Evolutionary conservation across 2,113 vertebrate species (phyloP).

Genomic region (Gnathonemus echidnorhynchus): DNA sequence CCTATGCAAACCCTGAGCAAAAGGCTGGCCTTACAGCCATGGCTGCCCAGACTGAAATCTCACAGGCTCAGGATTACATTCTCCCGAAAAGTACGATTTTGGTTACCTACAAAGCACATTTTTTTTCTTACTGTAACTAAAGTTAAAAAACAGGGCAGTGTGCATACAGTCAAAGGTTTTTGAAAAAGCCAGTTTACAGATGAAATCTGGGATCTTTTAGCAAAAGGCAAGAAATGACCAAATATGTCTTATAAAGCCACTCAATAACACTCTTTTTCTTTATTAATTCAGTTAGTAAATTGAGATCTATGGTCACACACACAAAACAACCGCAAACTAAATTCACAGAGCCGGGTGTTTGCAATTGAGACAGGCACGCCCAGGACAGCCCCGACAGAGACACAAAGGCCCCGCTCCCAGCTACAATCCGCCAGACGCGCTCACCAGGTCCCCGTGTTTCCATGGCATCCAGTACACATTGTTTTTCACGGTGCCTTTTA

Average conservation of each 20-base stretch:
- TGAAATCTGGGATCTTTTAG: not conserved
- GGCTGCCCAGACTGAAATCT: conserved; percentile 32
- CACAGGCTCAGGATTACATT: conserved; percentile 36
- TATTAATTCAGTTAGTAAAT: not conserved
- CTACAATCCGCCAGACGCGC: not conserved
- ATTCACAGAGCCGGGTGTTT: not conserved
- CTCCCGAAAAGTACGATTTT: conserved; percentile 18
- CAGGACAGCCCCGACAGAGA: not conserved
- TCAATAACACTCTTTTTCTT: not conserved
- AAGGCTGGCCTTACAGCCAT: conserved; percentile 30
- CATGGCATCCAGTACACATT: conserved; percentile 37
- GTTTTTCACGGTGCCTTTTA: conserved; percentile 38
- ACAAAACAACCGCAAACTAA: not conserved
- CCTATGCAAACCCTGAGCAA: conserved; percentile 51
- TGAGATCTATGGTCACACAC: not conserved
- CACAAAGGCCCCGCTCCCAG: not conserved
- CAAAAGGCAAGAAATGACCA: not conserved
- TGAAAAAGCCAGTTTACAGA: not conserved
- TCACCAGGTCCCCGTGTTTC: conserved; percentile 36
- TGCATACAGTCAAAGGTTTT: not conserved
- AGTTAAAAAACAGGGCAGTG: not conserved
- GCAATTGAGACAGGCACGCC: not conserved
- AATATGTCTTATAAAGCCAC: not conserved
- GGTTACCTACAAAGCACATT: conserved; percentile 19
- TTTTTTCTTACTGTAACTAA: not conserved